Conservation (phyloP, 2,797 vertebrate species). For the Syngnathus acus region DNA sequence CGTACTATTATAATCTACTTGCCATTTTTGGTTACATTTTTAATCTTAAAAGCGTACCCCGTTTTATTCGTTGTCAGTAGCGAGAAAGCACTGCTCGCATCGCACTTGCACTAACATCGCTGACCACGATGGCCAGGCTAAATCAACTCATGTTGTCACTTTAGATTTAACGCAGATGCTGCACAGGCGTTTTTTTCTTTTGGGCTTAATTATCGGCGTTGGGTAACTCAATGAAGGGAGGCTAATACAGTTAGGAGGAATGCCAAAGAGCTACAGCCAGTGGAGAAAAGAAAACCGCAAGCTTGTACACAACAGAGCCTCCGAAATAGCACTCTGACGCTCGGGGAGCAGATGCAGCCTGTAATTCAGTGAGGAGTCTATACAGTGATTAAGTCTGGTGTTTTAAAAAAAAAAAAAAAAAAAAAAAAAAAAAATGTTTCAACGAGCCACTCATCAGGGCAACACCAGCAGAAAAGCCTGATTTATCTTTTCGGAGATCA, state of each 20-base stretch:
- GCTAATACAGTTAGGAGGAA: conserved; percentile 1
- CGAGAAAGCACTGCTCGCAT: not conserved
- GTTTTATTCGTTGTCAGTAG: not conserved
- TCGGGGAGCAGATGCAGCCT: conserved; percentile 51
- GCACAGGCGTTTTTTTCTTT: not conserved
- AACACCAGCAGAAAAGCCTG: conserved; percentile 28
- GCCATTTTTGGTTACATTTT: not conserved
- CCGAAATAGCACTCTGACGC: conserved; percentile 59
- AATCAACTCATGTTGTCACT: not conserved
- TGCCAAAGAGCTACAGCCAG: conserved; percentile 28
- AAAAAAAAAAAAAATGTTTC: conserved; percentile 40
- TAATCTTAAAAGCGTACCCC: too few relatives aligned
- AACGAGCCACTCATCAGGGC: conserved; percentile 57
- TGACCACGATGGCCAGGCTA: not conserved
- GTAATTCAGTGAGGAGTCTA: conserved; percentile 61
- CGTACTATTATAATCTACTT: not conserved
- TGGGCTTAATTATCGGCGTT: not conserved
- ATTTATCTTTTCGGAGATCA: conserved; percentile 11
- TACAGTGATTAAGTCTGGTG: conserved; percentile 63
- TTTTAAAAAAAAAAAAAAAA: conserved; percentile 28
- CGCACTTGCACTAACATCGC: not conserved
- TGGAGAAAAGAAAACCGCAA: conserved; percentile 25
- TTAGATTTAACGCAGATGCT: not conserved
- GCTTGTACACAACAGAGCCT: conserved; percentile 45
- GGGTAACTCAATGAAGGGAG: not conserved